These are phyloP conservation scores for Procambarus virginalis DNA, from an alignment of 1,140 invertebrate species.

Conservation along the genomic window DNA sequence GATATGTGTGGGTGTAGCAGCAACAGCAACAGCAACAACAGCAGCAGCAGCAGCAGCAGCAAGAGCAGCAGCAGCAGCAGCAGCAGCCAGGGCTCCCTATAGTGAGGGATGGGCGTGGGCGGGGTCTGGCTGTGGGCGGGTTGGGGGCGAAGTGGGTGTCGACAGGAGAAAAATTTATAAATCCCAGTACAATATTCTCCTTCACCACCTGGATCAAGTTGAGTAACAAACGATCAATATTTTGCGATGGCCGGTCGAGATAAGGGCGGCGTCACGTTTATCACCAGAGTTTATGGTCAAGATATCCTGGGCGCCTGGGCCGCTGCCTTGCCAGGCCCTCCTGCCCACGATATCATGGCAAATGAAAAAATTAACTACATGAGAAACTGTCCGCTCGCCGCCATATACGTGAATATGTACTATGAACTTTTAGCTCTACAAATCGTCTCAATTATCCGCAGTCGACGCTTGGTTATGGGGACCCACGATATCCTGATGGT, in stretches of 20 bases:
- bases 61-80: no score
- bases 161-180: background rate
- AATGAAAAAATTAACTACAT: background rate
- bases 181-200: background rate
- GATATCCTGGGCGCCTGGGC: background rate
- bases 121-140: no score
- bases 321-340: background rate
- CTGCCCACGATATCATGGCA: background rate
- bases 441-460: background rate
- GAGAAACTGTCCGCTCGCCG: background rate
- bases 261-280: background rate
- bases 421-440: background rate
- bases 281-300: conserved; percentile 4
- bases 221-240: conserved; percentile 36
- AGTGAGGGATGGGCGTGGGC: no score
- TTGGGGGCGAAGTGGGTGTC: background rate
- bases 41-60: no score
- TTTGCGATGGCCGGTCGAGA: conserved; percentile 7
- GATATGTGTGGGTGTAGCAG: no score
- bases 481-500: background rate
- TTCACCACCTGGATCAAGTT: conserved; percentile 1
- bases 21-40: no score
- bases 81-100: no score
- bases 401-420: background rate
- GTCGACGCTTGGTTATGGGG: background rate